phyloP scores from a whole-genome alignment of 1,140 invertebrate genomes.

The Meloidogyne exigua region DNA sequence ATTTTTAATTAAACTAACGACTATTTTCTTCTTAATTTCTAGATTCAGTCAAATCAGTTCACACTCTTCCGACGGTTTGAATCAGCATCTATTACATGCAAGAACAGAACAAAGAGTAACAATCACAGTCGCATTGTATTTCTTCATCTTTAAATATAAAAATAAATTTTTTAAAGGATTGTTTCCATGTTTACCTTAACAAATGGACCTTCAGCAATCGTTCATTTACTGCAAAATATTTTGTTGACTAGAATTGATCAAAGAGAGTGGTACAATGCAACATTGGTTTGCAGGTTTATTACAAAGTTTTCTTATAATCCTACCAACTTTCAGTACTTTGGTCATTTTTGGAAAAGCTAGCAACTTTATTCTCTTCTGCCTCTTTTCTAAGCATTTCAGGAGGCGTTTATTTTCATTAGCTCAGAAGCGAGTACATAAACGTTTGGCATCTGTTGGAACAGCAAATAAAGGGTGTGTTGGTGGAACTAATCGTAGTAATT shows the following conservation, averaged over 20 bases:
- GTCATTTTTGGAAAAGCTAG: constrained; percentile 60
- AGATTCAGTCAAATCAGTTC: constrained; percentile 22
- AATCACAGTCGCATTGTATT: constrained; percentile 52
- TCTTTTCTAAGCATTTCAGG: constrained; percentile 61
- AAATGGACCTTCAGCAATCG: constrained; percentile 58
- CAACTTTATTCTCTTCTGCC: constrained; percentile 61
- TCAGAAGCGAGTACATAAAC: constrained; percentile 57
- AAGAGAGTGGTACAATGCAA: constrained; percentile 40
- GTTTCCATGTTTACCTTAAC: constrained; percentile 61
- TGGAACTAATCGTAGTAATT: neutral
- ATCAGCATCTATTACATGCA: constrained; percentile 42
- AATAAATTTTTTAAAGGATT: constrained; percentile 31
- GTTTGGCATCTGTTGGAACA: neutral
- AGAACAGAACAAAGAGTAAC: constrained; percentile 59
- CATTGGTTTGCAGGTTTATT: constrained; percentile 30
- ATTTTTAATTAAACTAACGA: neutral
- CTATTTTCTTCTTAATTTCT: neutral
- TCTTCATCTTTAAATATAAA: neutral
- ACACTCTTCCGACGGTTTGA: constrained; percentile 37
- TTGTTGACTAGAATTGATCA: constrained; percentile 24
- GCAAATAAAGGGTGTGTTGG: constrained; percentile 13
- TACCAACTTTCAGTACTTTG: constrained; percentile 45
- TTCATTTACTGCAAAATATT: constrained; percentile 49
- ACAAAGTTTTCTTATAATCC: neutral
- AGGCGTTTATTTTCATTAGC: constrained; percentile 52